These are phyloP conservation scores for Automeris io DNA, from an alignment of 2,888 invertebrate species.

Conservation along the genomic window DNA sequence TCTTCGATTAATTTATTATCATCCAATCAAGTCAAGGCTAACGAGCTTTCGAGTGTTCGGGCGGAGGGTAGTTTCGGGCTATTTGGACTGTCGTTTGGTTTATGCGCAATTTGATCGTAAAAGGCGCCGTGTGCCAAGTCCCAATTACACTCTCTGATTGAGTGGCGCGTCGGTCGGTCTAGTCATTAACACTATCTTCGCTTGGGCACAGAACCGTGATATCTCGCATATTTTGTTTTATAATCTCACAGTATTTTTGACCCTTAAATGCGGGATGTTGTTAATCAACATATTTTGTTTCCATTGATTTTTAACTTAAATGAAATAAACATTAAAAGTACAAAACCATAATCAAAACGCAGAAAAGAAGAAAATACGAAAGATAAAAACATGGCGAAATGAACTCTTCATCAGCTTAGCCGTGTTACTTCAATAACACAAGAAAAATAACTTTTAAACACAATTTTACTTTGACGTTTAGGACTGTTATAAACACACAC, in stretches of 20 bases:
- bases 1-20: slow-evolving; percentile 9
- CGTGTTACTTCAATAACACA: too few species aligned
- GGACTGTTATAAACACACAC: too few species aligned
- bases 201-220: background rate
- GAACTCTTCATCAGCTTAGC: too few species aligned
- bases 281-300: background rate
- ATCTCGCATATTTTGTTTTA: background rate
- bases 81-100: slow-evolving; percentile 8
- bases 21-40: slow-evolving; percentile 7
- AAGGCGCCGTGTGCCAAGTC: slow-evolving; percentile 47
- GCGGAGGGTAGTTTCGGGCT: slow-evolving; percentile 7
- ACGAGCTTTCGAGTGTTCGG: slow-evolving; percentile 8
- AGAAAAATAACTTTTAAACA: too few species aligned
- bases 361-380: too few species aligned
- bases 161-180: slow-evolving; percentile 39
- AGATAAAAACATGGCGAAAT: too few species aligned
- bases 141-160: slow-evolving; percentile 51
- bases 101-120: slow-evolving; percentile 42
- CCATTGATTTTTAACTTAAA: too few species aligned
- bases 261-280: background rate
- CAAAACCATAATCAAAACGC: too few species aligned
- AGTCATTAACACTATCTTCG: slow-evolving; percentile 42
- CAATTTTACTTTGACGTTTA: too few species aligned
- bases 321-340: too few species aligned
- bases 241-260: background rate